A percentile compares a stretch with the other conserved stretches of the same genome.
phyloP scores from a whole-genome alignment of 1,140 invertebrate genomes.

The Pomacea maculata region DNA sequence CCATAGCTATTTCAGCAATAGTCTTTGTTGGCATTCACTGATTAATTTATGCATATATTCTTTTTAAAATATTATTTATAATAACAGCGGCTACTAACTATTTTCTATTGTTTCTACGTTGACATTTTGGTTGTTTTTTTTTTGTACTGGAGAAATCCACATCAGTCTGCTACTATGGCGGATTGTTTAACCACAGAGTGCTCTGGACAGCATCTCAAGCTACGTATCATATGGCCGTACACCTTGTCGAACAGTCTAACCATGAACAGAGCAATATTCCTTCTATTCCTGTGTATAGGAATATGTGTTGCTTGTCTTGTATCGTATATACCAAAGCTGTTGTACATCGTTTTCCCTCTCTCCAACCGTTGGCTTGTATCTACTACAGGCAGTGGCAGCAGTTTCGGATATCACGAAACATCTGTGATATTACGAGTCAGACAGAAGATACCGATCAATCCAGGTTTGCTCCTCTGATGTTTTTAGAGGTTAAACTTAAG shows the following conservation, averaged over 20 bases:
- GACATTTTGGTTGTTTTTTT: not conserved
- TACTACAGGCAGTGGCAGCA: not conserved
- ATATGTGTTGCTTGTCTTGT: constrained; percentile 40
- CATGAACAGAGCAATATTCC: constrained; percentile 25
- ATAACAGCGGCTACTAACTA: not conserved
- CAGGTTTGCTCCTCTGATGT: not conserved
- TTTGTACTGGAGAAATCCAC: constrained; percentile 9
- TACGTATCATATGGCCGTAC: not conserved
- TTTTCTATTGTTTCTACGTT: not conserved
- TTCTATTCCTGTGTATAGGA: constrained; percentile 38
- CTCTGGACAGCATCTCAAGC: not conserved
- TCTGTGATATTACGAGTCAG: constrained; percentile 41
- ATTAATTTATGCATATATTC: not conserved
- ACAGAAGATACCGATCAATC: constrained; percentile 24
- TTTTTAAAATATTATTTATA: not conserved
- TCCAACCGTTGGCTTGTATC: constrained; percentile 22
- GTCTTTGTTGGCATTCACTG: no score
- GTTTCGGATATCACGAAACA: constrained; percentile 31
- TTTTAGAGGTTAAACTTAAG: no score
- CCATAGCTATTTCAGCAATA: no score
- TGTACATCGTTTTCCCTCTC: constrained; percentile 31
- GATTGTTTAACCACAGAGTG: constrained; percentile 13
- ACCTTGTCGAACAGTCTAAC: not conserved
- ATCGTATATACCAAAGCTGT: constrained; percentile 28
- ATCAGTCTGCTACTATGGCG: constrained; percentile 19